Conservation (phyloP, 2,797 vertebrate species). For the Erpetoichthys calabaricus region DNA sequence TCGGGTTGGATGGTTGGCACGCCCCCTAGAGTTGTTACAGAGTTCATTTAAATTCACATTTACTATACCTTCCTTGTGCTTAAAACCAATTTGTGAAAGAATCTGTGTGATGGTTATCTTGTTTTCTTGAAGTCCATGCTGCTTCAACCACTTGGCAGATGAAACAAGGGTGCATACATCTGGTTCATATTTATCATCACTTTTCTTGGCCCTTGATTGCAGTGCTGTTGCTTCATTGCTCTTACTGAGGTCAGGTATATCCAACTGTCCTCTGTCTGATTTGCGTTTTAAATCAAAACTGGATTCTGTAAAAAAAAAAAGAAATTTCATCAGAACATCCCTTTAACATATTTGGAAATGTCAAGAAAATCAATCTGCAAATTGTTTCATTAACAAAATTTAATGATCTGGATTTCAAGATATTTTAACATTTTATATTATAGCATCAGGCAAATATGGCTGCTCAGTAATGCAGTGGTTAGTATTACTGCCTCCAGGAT, state of each 20-base stretch:
- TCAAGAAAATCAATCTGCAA: too few relatives aligned
- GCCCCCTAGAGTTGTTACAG: too few relatives aligned
- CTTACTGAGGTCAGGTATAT: background rate
- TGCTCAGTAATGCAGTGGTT: too few relatives aligned
- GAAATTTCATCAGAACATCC: background rate
- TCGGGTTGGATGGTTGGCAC: too few relatives aligned
- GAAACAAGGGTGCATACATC: conserved; percentile 38
- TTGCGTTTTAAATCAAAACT: conserved; percentile 16
- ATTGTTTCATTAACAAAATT: too few relatives aligned
- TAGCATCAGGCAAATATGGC: too few relatives aligned
- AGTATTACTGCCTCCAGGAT: too few relatives aligned
- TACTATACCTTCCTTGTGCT: conserved; percentile 50
- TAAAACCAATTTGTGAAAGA: conserved; percentile 53
- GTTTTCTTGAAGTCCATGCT: conserved; percentile 47
- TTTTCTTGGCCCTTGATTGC: background rate
- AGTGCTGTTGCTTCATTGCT: conserved; percentile 1
- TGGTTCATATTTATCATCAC: conserved; percentile 10
- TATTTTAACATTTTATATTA: too few relatives aligned
- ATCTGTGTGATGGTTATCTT: conserved; percentile 49
- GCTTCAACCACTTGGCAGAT: conserved; percentile 51
- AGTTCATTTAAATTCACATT: background rate
- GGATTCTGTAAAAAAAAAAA: conserved; percentile 21
- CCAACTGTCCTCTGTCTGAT: conserved; percentile 12
- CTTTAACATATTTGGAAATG: too few relatives aligned
- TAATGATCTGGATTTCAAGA: too few relatives aligned